Evolutionary conservation across 2,797 vertebrate genomes (phyloP).

Genomic region (Petrocephalus sullivani): DNA sequence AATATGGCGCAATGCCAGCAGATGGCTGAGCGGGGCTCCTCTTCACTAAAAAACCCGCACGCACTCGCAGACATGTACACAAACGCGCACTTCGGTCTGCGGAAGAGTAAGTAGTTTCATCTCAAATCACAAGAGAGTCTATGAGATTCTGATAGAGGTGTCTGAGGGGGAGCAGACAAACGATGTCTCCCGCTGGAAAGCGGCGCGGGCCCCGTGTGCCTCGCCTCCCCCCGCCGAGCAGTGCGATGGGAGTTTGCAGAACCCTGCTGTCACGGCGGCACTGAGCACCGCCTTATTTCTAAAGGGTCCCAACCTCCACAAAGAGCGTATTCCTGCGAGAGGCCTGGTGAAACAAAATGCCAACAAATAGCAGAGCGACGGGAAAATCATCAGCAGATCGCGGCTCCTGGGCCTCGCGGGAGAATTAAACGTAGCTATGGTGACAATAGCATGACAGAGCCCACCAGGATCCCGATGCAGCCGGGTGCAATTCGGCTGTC

Average conservation of each 20-base stretch:
- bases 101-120: neutral
- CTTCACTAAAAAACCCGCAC: neutral
- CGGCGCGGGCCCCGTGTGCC: neutral
- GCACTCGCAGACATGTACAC: neutral
- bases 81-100: neutral
- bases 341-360: neutral
- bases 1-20: neutral
- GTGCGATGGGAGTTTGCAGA: neutral
- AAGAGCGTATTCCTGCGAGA: neutral
- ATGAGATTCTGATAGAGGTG: constrained; percentile 14
- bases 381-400: neutral
- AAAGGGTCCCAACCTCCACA: constrained; percentile 9
- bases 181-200: neutral
- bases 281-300: constrained; percentile 4
- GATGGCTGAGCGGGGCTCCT: no score
- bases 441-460: neutral
- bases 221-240: neutral
- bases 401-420: neutral
- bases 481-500: neutral
- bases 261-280: neutral
- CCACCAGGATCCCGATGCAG: neutral
- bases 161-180: neutral
- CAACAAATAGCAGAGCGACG: constrained; percentile 1
- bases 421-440: neutral
- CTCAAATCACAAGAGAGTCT: neutral